Evolutionary conservation across 2,888 invertebrate species (phyloP), one percentile per base, ranked within the genome.

Genomic region (Polyploca ridens): DNA sequence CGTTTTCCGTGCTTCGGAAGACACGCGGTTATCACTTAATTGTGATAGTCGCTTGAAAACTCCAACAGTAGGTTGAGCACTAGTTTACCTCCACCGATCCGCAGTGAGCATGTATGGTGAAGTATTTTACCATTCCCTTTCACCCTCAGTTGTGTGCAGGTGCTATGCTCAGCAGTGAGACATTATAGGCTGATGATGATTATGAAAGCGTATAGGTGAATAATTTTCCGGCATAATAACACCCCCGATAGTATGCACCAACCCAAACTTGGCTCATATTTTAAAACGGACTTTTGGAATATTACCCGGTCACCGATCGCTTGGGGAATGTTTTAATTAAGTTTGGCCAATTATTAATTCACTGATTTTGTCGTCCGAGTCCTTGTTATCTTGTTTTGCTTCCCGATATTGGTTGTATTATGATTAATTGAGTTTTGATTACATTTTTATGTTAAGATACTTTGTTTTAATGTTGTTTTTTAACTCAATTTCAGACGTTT

Each of bases 271-370:
- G 10, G 19, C n/a, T 46, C 46, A 10, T 19, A 19, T 54, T 54
- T 54, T 19, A 54, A 54, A 54, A 7, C 10, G 19, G 10, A 3
- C 54, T 54, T 46, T n/a, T 44, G 14, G 44, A 41, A 10, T 41
- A 71, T 78, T 78, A 76, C 70, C 66, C 64, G 66, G 64, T 71
- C 72, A 64, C 67, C 72, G 71, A 78, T 79, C 76, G 75, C 78
- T 75, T 74, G 69, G 73, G 74, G 78, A 84, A 87, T 84, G 82
- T 89, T 90, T 89, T 90, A 90, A 91, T 90, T 88, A 89, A 86
- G 54, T 78, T 88, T 80, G 68, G 71, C 70, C 79, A 86, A 86
- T 88, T 87, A 88, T 85, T 86, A 89, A 89, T 88, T 87, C 82
- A 81, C 78, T 76, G 79, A 81, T 82, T 83, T 81, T 81, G 79